phyloP scores from a whole-genome alignment of 2,888 invertebrate species.

The Stenodema calcarata region DNA sequence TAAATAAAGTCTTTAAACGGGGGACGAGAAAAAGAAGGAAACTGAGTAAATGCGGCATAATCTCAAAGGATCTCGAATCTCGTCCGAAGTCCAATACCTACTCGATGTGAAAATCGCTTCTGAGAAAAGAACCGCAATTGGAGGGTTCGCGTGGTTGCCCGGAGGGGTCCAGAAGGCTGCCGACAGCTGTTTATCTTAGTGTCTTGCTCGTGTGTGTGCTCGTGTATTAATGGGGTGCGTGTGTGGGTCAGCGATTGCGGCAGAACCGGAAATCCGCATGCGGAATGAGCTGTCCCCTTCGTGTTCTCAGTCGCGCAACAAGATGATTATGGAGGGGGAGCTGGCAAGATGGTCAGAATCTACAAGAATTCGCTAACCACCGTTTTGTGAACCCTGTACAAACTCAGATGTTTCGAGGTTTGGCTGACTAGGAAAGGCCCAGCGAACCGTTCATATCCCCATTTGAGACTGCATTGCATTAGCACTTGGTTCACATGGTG shows the following conservation, averaged over 20 bases:
- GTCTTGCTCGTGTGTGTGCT: background rate
- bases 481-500: too few species aligned
- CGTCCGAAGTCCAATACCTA: background rate
- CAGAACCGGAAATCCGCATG: slow-evolving; percentile 2
- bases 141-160: background rate
- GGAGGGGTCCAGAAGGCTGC: background rate
- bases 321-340: background rate
- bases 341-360: background rate
- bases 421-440: too few species aligned
- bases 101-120: background rate
- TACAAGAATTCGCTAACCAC: background rate
- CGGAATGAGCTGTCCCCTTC: background rate
- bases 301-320: background rate
- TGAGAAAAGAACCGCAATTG: background rate
- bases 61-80: background rate
- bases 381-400: too few species aligned
- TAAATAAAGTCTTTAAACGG: background rate
- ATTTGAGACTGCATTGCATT: too few species aligned
- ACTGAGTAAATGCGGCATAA: background rate
- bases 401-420: too few species aligned
- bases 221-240: background rate
- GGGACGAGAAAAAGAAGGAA: background rate
- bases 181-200: background rate
- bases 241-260: background rate
- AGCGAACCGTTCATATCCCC: too few species aligned